Conservation (phyloP, 2,113 vertebrate species). For the Nerophis ophidion region DNA sequence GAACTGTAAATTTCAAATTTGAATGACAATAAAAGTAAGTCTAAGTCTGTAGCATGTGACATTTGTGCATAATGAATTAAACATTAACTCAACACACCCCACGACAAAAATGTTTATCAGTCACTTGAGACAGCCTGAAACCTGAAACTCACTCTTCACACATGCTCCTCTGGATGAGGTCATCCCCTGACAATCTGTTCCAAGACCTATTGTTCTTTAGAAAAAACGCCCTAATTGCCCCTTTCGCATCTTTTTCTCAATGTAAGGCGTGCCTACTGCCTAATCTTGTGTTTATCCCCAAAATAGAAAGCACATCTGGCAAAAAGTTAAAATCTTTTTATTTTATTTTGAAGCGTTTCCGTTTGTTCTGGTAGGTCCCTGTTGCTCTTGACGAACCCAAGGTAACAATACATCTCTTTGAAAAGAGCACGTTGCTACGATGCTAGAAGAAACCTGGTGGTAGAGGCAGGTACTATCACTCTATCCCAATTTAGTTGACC, state of each 20-base stretch:
- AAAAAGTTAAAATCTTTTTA: background rate
- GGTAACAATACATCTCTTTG: background rate
- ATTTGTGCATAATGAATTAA: too few species aligned
- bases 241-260: background rate
- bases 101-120: background rate
- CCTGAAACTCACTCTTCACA: background rate
- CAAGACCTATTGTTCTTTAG: background rate
- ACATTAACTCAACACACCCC: too few species aligned
- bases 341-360: conserved; percentile 7
- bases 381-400: background rate
- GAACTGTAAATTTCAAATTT: too few species aligned
- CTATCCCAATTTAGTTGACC: conserved; percentile 3
- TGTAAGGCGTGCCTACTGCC: background rate
- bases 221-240: background rate
- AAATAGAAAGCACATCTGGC: background rate
- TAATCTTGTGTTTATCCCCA: background rate
- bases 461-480: conserved; percentile 4
- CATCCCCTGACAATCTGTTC: background rate
- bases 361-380: background rate
- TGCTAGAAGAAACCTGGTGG: conserved; percentile 11
- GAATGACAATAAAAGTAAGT: too few species aligned
- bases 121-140: background rate
- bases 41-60: too few species aligned
- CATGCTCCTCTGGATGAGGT: background rate
- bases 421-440: conserved; percentile 9